Conservation (phyloP, 2,113 vertebrate species). For the Nyctibius bracteatus region DNA sequence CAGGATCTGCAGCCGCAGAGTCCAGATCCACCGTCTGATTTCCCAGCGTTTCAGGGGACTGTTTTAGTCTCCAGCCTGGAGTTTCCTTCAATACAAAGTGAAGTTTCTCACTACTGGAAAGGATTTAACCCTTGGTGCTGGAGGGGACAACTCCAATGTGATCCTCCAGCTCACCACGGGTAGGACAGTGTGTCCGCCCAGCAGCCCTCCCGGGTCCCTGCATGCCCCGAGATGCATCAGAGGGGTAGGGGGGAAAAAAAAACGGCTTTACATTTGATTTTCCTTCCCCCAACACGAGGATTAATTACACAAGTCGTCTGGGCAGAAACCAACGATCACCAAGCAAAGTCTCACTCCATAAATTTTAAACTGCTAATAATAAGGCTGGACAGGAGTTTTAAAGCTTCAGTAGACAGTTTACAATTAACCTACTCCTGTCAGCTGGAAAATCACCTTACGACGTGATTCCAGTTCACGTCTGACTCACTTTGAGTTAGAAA, state of each 20-base stretch:
- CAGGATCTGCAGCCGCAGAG: accelerated
- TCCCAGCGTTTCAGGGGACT: not conserved
- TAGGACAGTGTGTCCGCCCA: not conserved
- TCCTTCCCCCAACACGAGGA: not conserved
- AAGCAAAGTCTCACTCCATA: constrained; percentile 63
- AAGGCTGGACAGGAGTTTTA: constrained; percentile 73
- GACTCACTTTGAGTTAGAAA: constrained; percentile 25
- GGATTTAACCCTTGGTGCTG: accelerated
- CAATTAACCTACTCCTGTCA: constrained; percentile 77
- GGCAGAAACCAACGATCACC: constrained; percentile 50
- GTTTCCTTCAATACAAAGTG: not conserved
- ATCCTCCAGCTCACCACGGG: not conserved
- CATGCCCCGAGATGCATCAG: accelerated
- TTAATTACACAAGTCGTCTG: constrained; percentile 25
- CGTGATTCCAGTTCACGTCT: constrained; percentile 61
- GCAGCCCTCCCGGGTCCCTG: not conserved
- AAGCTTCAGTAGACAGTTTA: constrained; percentile 66
- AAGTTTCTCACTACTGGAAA: not conserved
- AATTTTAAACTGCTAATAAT: constrained; percentile 69
- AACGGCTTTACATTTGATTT: not conserved
- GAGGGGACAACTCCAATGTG: accelerated
- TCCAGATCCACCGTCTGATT: accelerated
- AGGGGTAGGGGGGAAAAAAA: accelerated
- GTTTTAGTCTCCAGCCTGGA: not conserved
- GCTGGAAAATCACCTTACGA: constrained; percentile 75